These are phyloP conservation scores for Laothoe populi DNA, from an alignment of 2,888 invertebrate genomes.

Conservation along the genomic window DNA sequence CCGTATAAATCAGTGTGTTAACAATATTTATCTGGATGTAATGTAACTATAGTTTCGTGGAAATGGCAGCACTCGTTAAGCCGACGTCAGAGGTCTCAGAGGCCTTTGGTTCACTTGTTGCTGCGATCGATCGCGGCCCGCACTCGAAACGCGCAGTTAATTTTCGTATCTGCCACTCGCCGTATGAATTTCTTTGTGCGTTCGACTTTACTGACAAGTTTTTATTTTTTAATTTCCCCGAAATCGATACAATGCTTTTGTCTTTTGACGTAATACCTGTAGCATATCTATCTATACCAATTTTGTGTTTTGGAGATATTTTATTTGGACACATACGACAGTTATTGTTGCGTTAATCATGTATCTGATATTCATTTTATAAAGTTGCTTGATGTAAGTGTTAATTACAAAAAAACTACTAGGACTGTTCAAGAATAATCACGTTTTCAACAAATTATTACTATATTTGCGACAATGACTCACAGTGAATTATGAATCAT, in stretches of 20 bases:
- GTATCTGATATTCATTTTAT: no score
- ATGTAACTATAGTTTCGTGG: slow-evolving; percentile 29
- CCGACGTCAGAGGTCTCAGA: slow-evolving; percentile 31
- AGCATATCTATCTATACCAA: no score
- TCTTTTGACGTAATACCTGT: no score
- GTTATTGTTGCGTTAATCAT: no score
- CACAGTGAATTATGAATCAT: no score
- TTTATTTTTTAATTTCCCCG: background rate
- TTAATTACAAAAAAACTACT: no score
- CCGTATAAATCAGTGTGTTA: background rate
- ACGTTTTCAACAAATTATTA: no score
- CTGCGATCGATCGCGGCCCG: slow-evolving; percentile 59
- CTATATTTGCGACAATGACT: no score
- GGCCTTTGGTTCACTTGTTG: slow-evolving; percentile 60
- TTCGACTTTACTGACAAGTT: slow-evolving; percentile 23
- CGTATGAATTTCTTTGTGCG: slow-evolving; percentile 47
- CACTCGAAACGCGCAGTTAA: slow-evolving; percentile 58
- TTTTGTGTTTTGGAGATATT: no score
- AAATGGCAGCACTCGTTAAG: slow-evolving; percentile 36
- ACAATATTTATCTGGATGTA: slow-evolving; percentile 22
- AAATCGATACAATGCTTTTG: background rate
- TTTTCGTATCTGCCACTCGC: slow-evolving; percentile 56
- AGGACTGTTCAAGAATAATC: no score
- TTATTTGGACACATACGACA: no score
- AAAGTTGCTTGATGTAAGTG: no score